A percentile compares a stretch with the other conserved stretches of the same genome.
Conservation (phyloP, 2,888 invertebrate genomes). For the Rotaria magnacalcarata region DNA sequence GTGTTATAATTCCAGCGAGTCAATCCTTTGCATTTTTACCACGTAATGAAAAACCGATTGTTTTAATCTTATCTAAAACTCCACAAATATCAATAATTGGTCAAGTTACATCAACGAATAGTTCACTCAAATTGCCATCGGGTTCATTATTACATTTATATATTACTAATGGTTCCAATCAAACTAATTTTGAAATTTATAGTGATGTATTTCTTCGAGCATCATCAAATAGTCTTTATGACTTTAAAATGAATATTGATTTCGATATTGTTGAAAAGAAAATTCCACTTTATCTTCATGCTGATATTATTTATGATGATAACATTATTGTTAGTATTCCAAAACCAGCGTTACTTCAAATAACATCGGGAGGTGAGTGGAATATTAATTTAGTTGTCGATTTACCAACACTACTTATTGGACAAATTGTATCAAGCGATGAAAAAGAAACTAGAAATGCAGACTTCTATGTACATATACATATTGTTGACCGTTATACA, state of each 20-base stretch:
- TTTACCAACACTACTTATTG: constrained; percentile 9
- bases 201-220: not conserved
- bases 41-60: not conserved
- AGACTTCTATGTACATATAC: not conserved
- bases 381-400: constrained; percentile 1
- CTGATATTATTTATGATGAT: not conserved
- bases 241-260: not conserved
- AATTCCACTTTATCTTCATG: not conserved
- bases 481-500: not conserved
- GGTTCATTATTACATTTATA: constrained; percentile 1
- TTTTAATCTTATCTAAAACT: not conserved
- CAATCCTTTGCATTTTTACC: not conserved
- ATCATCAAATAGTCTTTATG: not conserved
- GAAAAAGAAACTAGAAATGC: not conserved
- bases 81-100: not conserved
- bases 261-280: not conserved
- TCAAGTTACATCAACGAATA: constrained; percentile 2
- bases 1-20: not conserved
- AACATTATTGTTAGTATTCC: not conserved
- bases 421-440: not conserved
- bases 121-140: not conserved
- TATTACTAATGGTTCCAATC: not conserved
- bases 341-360: not conserved
- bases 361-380: not conserved
- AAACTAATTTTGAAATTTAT: not conserved